phyloP scores from a whole-genome alignment of 2,888 invertebrate genomes.

The Lasius fuliginosus region DNA sequence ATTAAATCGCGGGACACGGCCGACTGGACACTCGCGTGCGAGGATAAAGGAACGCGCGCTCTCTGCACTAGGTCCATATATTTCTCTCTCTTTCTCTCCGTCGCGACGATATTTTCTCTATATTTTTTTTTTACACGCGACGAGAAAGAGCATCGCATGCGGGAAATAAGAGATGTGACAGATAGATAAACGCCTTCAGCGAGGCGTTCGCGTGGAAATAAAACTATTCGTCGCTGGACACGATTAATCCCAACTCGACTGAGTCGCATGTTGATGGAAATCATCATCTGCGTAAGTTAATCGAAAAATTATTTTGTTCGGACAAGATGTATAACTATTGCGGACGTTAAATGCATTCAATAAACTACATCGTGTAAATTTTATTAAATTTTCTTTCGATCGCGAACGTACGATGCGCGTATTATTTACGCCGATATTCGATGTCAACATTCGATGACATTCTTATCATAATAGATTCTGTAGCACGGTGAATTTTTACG shows the following conservation, averaged over 20 bases:
- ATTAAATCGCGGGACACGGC: constrained; percentile 66
- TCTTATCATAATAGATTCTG: background rate
- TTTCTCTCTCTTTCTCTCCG: background rate
- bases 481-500: background rate
- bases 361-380: background rate
- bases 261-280: background rate
- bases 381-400: constrained; percentile 7
- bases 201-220: constrained; percentile 11
- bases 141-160: background rate
- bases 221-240: background rate
- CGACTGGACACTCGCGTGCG: constrained; percentile 55
- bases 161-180: background rate
- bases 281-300: constrained; percentile 15
- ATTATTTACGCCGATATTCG: background rate
- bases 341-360: background rate
- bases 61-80: background rate
- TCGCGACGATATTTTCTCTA: background rate
- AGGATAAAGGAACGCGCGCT: constrained; percentile 33
- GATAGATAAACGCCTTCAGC: background rate
- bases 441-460: background rate
- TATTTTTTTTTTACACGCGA: background rate
- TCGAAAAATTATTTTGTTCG: constrained; percentile 21
- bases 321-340: background rate
- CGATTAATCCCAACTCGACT: constrained; percentile 3
- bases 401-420: background rate